These are phyloP conservation scores for Samia ricini DNA, from an alignment of 1,140 invertebrate species.

Conservation along the genomic window DNA sequence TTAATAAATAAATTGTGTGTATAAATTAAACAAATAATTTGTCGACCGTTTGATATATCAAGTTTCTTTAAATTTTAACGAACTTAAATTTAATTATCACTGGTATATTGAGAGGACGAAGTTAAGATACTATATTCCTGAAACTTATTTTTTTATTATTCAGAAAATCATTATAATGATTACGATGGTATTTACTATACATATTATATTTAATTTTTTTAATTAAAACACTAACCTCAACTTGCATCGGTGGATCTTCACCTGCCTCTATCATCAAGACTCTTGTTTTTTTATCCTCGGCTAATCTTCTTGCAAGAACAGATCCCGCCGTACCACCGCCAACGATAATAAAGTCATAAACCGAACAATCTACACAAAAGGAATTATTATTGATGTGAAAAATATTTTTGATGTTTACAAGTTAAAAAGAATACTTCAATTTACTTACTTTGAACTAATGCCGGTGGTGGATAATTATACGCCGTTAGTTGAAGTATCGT, in stretches of 20 bases:
- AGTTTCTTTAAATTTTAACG: too few species aligned
- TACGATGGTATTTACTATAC: too few species aligned
- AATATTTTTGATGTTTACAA: neutral
- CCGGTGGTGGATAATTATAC: constrained; percentile 9
- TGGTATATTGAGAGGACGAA: too few species aligned
- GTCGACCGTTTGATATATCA: too few species aligned
- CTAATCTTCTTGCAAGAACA: constrained; percentile 77
- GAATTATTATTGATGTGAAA: neutral
- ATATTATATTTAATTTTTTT: too few species aligned
- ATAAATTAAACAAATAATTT: too few species aligned
- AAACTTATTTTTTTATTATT: too few species aligned
- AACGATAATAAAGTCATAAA: constrained; percentile 18
- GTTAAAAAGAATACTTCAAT: neutral
- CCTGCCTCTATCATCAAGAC: constrained; percentile 76
- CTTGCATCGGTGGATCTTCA: constrained; percentile 31
- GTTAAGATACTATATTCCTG: too few species aligned
- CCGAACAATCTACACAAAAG: constrained; percentile 9
- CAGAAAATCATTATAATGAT: too few species aligned
- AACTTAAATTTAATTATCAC: too few species aligned
- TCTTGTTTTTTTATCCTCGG: constrained; percentile 45
- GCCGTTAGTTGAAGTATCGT: constrained; percentile 2
- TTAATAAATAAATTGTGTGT: too few species aligned
- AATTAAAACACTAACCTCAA: constrained; percentile 34
- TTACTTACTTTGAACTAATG: neutral
- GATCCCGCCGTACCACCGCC: constrained; percentile 74